Percentiles rank a stretch among this genome's conserved stretches.
phyloP scores from a whole-genome alignment of 2,888 invertebrate genomes.

The Caenorhabditis afra region DNA sequence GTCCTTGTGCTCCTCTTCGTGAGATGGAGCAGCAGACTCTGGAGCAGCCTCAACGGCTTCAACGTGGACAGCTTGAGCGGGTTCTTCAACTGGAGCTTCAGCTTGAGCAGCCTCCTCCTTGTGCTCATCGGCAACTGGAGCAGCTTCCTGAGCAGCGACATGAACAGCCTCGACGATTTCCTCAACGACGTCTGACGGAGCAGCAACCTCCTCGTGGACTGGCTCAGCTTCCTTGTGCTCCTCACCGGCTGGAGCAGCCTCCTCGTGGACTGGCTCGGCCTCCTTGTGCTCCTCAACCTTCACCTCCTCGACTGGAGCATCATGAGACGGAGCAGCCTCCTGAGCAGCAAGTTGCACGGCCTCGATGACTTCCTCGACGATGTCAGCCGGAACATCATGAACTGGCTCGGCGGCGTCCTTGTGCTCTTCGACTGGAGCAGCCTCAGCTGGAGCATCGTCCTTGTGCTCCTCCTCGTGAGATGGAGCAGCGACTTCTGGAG shows the following conservation, averaged over 20 bases:
- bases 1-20: conserved; percentile 9
- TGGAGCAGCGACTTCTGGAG: conserved; percentile 17
- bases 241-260: conserved; percentile 13
- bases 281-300: conserved; percentile 1
- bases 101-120: conserved; percentile 26
- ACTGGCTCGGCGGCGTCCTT: conserved; percentile 42
- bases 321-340: conserved; percentile 20
- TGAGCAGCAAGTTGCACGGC: conserved; percentile 19
- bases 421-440: conserved; percentile 26
- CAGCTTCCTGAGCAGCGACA: not conserved
- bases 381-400: not conserved
- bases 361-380: conserved; percentile 25
- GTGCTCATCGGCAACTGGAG: conserved; percentile 9
- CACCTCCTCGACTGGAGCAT: not conserved
- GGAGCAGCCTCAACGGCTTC: conserved; percentile 20
- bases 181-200: not conserved
- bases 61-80: conserved; percentile 27
- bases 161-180: conserved; percentile 16
- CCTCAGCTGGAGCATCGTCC: not conserved
- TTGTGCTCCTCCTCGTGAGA: conserved; percentile 11
- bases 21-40: conserved; percentile 7
- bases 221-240: conserved; percentile 3
- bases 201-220: conserved; percentile 1
- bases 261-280: conserved; percentile 2
- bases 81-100: conserved; percentile 19